phyloP scores from a whole-genome alignment of 2,888 invertebrate species.

The Pristionchus mayeri region DNA sequence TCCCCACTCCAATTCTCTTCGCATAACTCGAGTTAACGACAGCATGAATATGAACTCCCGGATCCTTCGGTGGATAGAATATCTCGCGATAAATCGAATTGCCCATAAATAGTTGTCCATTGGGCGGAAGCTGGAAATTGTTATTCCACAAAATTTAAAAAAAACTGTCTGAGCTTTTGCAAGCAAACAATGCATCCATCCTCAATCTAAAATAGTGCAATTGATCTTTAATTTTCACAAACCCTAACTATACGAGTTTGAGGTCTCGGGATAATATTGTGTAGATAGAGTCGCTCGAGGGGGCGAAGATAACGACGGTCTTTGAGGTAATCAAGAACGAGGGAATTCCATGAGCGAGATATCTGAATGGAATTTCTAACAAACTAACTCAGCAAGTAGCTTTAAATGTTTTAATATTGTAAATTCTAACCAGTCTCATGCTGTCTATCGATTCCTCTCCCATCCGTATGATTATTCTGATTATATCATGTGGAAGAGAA shows the following conservation, averaged over 20 bases:
- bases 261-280: neutral
- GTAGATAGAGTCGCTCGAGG: neutral
- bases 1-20: neutral
- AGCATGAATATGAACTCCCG: neutral
- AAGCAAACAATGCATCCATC: no score
- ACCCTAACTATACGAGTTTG: neutral
- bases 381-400: neutral
- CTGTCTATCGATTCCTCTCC: neutral
- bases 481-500: neutral
- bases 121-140: no score
- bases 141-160: no score
- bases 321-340: neutral
- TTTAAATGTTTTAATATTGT: neutral
- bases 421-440: neutral
- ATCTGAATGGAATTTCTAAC: neutral
- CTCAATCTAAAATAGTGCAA: no score
- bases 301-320: neutral
- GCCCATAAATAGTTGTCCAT: no score
- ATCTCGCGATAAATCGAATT: no score
- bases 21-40: neutral
- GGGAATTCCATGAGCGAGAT: neutral
- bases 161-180: no score
- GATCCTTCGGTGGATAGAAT: neutral
- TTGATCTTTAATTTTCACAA: no score
- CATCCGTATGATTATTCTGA: neutral